Evolutionary conservation across 2,888 invertebrate genomes (phyloP), one percentile per base, ranked within the genome.

Genomic region (Belgica antarctica): DNA sequence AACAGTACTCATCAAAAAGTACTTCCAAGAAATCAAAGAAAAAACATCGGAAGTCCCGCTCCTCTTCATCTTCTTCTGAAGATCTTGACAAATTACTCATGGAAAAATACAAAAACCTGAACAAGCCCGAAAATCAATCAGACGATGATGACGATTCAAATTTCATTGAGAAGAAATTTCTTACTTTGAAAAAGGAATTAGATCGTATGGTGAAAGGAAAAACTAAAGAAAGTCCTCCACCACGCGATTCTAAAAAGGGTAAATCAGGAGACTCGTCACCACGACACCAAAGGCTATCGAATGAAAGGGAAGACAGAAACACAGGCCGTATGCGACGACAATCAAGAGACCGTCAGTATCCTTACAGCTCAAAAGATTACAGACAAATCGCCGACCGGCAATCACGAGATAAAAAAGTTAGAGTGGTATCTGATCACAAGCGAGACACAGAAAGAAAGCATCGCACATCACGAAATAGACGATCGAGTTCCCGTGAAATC

Each of bases 51-150:
- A 70, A 46, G 71, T 66, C 25, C 25, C 59, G 61, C 46, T 70
- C 79, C 75, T 73, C 76, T 75, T 69, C 77, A 71, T 70, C 76
- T 73, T 41, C 78, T 79, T 73, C 80, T 63, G 77, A 77, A 71
- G 83, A 86, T 75, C 79, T 92, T 17, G 89, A 90, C 77, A 83
- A 84, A 72, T 82, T 88, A 74, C 80, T 92, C 69, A 86, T 88
- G 73, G 85, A 85, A 72, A 90, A 89, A 76, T 85, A 88, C 71
- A 88, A 85, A 76, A 85, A 87, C 72, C 78, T 90, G 0, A 85
- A 86, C 76, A 22, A 52, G 3, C 83, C 83, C 12, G 73, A 74
- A 1, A 76, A 78, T 59, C 68, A 71, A 1, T 72, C 73, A 3
- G 72, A 74, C 19, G 75, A 74, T 1, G n/a, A n/a, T n/a, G n/a